Base-by-base conservation (phyloP, 2,888 invertebrate genomes). In the Drosophila ustulata region DNA sequence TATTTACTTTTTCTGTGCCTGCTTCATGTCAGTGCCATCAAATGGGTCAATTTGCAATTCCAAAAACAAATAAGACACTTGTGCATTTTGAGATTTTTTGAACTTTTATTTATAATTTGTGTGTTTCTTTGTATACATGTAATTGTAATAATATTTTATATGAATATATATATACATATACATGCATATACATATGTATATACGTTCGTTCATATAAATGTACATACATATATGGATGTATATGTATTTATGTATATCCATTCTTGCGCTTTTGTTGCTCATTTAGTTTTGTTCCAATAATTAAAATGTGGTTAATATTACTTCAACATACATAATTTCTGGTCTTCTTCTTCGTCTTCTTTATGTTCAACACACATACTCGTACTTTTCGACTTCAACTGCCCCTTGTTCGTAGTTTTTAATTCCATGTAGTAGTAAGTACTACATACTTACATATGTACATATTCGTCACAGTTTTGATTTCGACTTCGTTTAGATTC, bases 61-160 rank as follows among this genome's bases (percentile, higher is more conserved):
- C 18, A 18, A 18, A 18, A 18, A 18, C 18, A 5, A 32, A 4
- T 37, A 7, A 57, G 25, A 46, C 9, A 7, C 7, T 23, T 7
- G 2, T n/a, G 7, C 8, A 18, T 9, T 23, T 30, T 75, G 46
- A 68, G 59, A 71, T 68, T 76, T 82, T 76, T 79, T 82, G 23
- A 71, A 76, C 74, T 88, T 88, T 82, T 88, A 84, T 82, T 87
- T 77, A 82, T 82, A 82, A 74, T 84, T 81, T 72, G 66, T 74
- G 59, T 81, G 70, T 74, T 76, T 84, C 51, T 79, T 79, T 82
- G 82, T 82, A 87, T 87, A 82, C 88, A 88, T 85, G 85, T 82
- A 85, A 80, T 87, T 82, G 69, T 82, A 72, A 63, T 78, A 75
- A 73, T 81, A 63, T 62, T 73, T 61, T 62, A 47, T 63, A 37